Conservation (phyloP, 2,113 vertebrate genomes). For the Vulpes ferrilata region DNA sequence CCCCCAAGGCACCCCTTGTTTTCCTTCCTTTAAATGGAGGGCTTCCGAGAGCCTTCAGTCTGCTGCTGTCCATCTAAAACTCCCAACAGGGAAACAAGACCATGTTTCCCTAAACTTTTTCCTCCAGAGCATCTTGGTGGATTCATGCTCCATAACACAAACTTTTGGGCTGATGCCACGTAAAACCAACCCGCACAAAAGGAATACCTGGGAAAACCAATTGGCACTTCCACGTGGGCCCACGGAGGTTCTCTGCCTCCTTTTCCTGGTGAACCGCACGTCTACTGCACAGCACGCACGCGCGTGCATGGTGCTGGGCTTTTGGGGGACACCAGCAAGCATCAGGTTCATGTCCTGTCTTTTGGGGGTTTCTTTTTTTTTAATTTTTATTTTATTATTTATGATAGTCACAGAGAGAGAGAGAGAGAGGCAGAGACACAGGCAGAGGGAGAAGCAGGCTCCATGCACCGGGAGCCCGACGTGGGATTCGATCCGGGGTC, state of each 20-base stretch:
- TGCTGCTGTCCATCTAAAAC: not conserved
- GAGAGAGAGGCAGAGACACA: too few relatives aligned
- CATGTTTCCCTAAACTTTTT: rapidly evolving
- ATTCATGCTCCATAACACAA: not conserved
- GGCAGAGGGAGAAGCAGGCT: too few relatives aligned
- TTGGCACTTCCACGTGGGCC: rapidly evolving
- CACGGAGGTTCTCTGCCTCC: rapidly evolving
- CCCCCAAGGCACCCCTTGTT: too few relatives aligned
- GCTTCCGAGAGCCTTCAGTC: not conserved
- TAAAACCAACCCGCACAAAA: not conserved
- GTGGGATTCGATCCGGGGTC: too few relatives aligned
- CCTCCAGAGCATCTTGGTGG: not conserved
- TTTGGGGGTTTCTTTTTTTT: not conserved
- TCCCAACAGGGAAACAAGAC: not conserved
- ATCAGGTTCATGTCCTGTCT: not conserved
- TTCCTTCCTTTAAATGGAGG: not conserved
- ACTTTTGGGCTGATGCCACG: not conserved
- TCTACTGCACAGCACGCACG: rapidly evolving
- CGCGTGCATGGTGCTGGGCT: rapidly evolving
- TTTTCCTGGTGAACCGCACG: rapidly evolving
- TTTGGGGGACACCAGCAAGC: not conserved
- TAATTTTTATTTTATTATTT: too few relatives aligned
- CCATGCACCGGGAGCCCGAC: too few relatives aligned
- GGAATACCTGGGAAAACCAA: not conserved
- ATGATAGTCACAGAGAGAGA: too few relatives aligned